These are phyloP conservation scores for Chrysochloris asiatica DNA, from an alignment of 2,113 vertebrate genomes.

Conservation along the genomic window DNA sequence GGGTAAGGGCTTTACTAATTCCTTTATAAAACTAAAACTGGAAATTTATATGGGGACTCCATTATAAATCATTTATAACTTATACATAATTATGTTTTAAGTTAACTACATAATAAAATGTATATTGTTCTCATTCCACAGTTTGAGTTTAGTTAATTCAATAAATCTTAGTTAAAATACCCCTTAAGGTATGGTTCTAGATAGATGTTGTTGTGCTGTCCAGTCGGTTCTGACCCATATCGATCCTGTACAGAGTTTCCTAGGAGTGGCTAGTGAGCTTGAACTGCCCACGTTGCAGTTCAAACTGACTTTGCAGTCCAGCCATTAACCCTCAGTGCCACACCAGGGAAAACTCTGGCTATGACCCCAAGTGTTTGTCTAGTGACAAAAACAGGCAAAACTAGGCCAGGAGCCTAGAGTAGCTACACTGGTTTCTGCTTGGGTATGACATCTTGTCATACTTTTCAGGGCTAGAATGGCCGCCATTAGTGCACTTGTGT, in stretches of 20 bases:
- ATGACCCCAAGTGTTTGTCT: background rate
- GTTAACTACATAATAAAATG: constrained; percentile 40
- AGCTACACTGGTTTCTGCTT: constrained; percentile 26
- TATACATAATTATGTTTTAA: constrained; percentile 52
- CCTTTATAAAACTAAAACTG: constrained; percentile 46
- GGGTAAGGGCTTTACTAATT: constrained; percentile 42
- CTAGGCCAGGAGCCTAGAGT: background rate
- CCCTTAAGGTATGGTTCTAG: constrained; percentile 31
- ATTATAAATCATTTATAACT: constrained; percentile 59
- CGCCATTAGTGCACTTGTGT: background rate
- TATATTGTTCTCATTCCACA: constrained; percentile 39
- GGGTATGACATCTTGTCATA: constrained; percentile 31
- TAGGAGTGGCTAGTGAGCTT: too few species aligned
- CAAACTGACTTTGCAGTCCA: too few species aligned
- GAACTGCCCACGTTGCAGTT: too few species aligned
- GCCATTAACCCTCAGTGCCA: too few species aligned
- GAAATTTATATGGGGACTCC: constrained; percentile 53
- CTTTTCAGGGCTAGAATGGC: background rate
- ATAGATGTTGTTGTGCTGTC: too few species aligned
- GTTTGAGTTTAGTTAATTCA: constrained; percentile 21
- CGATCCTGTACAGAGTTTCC: too few species aligned
- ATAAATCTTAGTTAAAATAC: constrained; percentile 7
- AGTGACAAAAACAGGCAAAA: constrained; percentile 28
- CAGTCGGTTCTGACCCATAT: too few species aligned
- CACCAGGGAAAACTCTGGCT: background rate